Evolutionary conservation across 2,113 vertebrate genomes (phyloP), one percentile per base, ranked within the genome.

Genomic region (Dolichallabes microphthalmus): DNA sequence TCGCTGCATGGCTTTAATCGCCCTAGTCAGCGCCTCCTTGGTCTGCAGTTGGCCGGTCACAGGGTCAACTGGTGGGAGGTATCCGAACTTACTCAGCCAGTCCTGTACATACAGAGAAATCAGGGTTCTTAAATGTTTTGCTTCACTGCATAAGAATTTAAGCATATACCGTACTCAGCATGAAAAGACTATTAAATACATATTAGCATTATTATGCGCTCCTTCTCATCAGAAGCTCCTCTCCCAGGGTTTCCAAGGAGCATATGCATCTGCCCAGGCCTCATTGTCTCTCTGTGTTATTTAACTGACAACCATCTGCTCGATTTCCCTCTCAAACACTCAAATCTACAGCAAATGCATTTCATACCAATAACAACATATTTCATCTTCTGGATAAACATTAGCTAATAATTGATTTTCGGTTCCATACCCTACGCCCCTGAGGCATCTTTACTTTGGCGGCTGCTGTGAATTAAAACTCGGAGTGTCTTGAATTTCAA

Each of bases 1-100:
- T 85, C 88, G 94, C 91, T 99, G 98, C 98, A 99, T 98, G 93
- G 97, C 95, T 68, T 94, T 93, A 82, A 99, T 97, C 89, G 98
- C 98, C 82, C 94, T 96, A 88, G 96, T 94, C 86, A 99, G 92
- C 32, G 97, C 96, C 92, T 98, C 98, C 88, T 96, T 96, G 0
- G 96, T 98, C 93, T 97, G 97, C 39, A 98, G 95, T 82, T 95
- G 97, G 19, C 96, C 97, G 0, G 96, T 95, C 25, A 94, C 89
- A 0, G 97, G 96, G 86, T 97, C 96, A 0, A 96, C 91, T 0
- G 96, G 96, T 0, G 96, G 97, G 91, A 99, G 96, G 89, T 99
- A 99, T 32, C 98, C 98, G 50, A 98, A 99, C 89, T 93, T 96
- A 57, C 92, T 98, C 92, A 99, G 93, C 98, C 98, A 99, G 88